Evolutionary conservation across 2,888 invertebrate genomes (phyloP).

Genomic region (Iphiclides podalirius): DNA sequence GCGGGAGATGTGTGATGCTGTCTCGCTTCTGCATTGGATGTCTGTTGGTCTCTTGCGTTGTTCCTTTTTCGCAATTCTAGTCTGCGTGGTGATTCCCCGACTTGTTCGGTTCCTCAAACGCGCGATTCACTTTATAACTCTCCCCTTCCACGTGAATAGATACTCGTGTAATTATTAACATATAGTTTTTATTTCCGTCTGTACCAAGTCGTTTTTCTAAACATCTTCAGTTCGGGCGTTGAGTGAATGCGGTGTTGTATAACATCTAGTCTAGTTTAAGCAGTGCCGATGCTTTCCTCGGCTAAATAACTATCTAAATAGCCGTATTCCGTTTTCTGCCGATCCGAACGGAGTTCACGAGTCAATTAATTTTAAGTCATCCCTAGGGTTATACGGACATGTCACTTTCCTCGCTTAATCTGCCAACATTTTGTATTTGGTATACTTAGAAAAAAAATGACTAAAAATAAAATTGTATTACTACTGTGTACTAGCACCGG

Average conservation of each 20-base stretch:
- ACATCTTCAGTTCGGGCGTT: no score
- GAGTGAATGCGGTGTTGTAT: slow-evolving; percentile 67
- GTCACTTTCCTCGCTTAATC: slow-evolving; percentile 62
- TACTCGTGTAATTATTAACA: slow-evolving; percentile 31
- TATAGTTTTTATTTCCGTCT: no score
- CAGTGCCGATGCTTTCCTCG: slow-evolving; percentile 42
- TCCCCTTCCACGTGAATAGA: slow-evolving; percentile 39
- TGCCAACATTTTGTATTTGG: slow-evolving; percentile 55
- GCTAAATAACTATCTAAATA: slow-evolving; percentile 24
- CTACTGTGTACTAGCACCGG: slow-evolving; percentile 62
- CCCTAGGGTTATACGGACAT: slow-evolving; percentile 64
- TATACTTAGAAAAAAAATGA: not conserved
- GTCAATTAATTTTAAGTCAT: slow-evolving; percentile 80
- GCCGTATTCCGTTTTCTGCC: slow-evolving; percentile 50
- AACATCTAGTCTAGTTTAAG: slow-evolving; percentile 60
- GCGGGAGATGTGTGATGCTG: not conserved
- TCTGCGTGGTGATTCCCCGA: slow-evolving; percentile 34
- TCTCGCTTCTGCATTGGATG: slow-evolving; percentile 30
- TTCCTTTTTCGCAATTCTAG: slow-evolving; percentile 60
- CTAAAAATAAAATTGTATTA: slow-evolving; percentile 50
- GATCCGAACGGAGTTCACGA: slow-evolving; percentile 57
- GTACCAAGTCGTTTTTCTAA: no score
- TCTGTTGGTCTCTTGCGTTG: slow-evolving; percentile 30
- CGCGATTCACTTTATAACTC: no score
- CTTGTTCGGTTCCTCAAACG: not conserved